A percentile compares a stretch with the other conserved stretches of the same genome.
Evolutionary conservation across 2,797 vertebrate genomes (phyloP).

Genomic region (Mus spretus): DNA sequence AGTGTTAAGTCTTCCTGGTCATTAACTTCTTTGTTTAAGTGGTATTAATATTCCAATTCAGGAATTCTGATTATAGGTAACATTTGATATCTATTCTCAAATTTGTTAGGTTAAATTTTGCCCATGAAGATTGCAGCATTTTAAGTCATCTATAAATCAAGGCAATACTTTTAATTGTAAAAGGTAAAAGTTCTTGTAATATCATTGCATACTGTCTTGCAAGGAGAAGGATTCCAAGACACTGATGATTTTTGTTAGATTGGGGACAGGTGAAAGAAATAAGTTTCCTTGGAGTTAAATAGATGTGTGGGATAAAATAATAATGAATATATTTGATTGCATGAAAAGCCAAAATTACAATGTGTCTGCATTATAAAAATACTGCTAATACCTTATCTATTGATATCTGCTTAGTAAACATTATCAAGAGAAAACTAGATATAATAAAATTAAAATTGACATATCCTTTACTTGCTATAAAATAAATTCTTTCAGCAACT

Average conservation of each 20-base stretch:
- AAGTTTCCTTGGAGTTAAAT: neutral
- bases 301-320: neutral
- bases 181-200: neutral
- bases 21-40: conserved; percentile 43
- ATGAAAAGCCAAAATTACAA: neutral
- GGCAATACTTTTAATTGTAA: conserved; percentile 24
- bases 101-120: conserved; percentile 35
- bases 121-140: neutral
- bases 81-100: neutral
- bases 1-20: conserved; percentile 26
- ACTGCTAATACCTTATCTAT: neutral
- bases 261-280: neutral
- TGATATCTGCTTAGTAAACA: neutral
- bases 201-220: neutral
- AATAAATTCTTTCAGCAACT: neutral
- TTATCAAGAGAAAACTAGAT: neutral
- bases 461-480: neutral
- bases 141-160: conserved; percentile 11
- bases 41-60: conserved; percentile 44
- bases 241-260: neutral
- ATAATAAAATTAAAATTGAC: neutral
- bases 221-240: neutral
- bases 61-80: conserved; percentile 57
- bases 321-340: neutral
- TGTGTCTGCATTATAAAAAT: neutral